Evolutionary conservation across 2,888 invertebrate species (phyloP).

Genomic region (Anorthoa munda): DNA sequence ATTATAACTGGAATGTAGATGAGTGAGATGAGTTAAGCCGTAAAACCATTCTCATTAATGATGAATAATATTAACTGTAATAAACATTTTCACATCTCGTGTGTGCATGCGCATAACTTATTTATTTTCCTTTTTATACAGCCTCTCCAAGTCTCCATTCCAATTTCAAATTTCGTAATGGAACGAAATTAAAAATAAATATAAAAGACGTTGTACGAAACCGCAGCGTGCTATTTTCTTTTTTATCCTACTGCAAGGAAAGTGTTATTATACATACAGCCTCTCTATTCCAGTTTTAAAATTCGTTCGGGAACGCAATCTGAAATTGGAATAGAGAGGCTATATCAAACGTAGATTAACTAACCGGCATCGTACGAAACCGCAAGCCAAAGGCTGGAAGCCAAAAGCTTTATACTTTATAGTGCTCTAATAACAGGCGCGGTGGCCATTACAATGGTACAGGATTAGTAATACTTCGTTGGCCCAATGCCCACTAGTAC

Average conservation of each 20-base stretch:
- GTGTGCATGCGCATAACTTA: conserved; percentile 37
- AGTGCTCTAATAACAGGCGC: conserved; percentile 31
- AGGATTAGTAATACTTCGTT: conserved; percentile 52
- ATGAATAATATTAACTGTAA: conserved; percentile 32
- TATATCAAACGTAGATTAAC: conserved; percentile 34
- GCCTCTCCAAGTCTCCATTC: too few relatives aligned
- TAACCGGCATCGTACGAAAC: conserved; percentile 21
- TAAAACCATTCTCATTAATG: conserved; percentile 34
- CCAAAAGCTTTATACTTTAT: conserved; percentile 30
- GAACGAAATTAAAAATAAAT: background rate
- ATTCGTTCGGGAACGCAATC: background rate
- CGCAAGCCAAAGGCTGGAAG: conserved; percentile 6
- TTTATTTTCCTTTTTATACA: background rate
- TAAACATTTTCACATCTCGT: conserved; percentile 44
- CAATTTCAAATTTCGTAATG: too few relatives aligned
- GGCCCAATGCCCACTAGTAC: conserved; percentile 59
- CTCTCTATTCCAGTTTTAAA: too few relatives aligned
- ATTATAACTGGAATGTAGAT: conserved; percentile 23
- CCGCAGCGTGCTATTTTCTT: too few relatives aligned
- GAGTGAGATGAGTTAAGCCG: conserved; percentile 27
- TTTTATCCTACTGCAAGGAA: too few relatives aligned
- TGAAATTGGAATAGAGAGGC: background rate
- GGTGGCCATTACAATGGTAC: conserved; percentile 37
- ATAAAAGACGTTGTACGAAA: too few relatives aligned
- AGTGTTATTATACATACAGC: too few relatives aligned